Base-by-base conservation (phyloP, 2,888 invertebrate species). In the Hoplodrina ambigua region DNA sequence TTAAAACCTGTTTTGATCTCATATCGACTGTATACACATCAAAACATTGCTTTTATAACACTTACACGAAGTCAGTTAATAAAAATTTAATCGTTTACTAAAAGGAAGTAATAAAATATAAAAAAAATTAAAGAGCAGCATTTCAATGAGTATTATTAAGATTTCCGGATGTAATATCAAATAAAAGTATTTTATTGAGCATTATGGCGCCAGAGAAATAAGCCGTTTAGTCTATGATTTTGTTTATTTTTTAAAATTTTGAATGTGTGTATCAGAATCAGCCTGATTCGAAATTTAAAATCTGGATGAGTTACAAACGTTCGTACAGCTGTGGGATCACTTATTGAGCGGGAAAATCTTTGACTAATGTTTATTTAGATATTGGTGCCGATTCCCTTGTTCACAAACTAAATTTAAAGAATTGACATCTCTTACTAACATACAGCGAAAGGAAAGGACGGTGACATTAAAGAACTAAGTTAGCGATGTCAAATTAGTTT, bases 161-260 rank as follows among this genome's bases (percentile, higher is more conserved):
- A 81, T 79, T 73, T 81, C 84, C 84, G 84, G 84, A 81, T 74
- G 75, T 72, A 59, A 65, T 69, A 72, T 74, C 62, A 81, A 83
- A 79, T 79, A 84, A 84, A 84, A 81, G 41, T 69, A 70, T 84
- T 84, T 84, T 84, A 84, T 76, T 84, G 81, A 81, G 68, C 54
- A 66, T 79, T 74, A 84, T 82, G 84, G 84, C 84, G 81, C 79
- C 76, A 70, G 70, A 68, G 71, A 81, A 83, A 80, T 82, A 74
- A 76, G 71, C 63, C 61, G 69, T 78, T 75, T 80, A 74, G 75
- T 82, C 74, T 81, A 72, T 75, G 80, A 71, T 72, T 72, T 63
- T 54, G 19, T 67, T 72, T 72, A 63, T 72, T 77, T 78, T 60
- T 80, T 80, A 64, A 52, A 75, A 74, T 82, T 74, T 73, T 49